These are phyloP conservation scores for Chaetodon trifascialis DNA, from an alignment of 2,113 vertebrate species.

Conservation along the genomic window DNA sequence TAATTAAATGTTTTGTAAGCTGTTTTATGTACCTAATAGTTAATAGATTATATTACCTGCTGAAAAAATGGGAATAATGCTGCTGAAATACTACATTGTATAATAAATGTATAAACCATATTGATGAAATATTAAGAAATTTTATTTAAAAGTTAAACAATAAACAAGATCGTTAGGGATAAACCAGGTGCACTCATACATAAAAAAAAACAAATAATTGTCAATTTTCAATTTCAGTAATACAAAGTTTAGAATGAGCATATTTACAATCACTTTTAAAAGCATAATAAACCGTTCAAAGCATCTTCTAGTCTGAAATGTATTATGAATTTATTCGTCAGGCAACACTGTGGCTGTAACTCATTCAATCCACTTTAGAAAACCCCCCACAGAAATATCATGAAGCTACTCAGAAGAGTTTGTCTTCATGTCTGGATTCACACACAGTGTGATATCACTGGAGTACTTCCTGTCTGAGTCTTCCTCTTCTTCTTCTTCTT, in stretches of 20 bases:
- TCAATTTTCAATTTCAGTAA: background rate
- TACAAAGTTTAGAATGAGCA: background rate
- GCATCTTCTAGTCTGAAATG: background rate
- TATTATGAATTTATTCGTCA: background rate
- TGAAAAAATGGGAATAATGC: background rate
- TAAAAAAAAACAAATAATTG: background rate
- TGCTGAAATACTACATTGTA: background rate
- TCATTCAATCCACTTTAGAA: background rate
- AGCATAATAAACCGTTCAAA: background rate
- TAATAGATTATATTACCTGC: no score
- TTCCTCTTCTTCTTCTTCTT: conserved; percentile 30
- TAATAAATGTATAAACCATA: background rate
- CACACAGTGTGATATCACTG: conserved; percentile 66
- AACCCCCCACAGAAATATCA: background rate
- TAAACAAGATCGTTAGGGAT: background rate
- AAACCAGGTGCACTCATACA: background rate
- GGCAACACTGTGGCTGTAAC: background rate
- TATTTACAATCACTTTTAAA: conserved; percentile 5
- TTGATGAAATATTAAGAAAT: no score
- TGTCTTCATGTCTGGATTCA: conserved; percentile 50
- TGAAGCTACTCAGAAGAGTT: background rate
- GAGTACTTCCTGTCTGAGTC: conserved; percentile 59
- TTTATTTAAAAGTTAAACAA: background rate
- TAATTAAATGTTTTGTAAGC: no score
- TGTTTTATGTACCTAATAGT: no score